Base-by-base conservation (phyloP, 2,888 invertebrate genomes). In the Anorthoa munda region DNA sequence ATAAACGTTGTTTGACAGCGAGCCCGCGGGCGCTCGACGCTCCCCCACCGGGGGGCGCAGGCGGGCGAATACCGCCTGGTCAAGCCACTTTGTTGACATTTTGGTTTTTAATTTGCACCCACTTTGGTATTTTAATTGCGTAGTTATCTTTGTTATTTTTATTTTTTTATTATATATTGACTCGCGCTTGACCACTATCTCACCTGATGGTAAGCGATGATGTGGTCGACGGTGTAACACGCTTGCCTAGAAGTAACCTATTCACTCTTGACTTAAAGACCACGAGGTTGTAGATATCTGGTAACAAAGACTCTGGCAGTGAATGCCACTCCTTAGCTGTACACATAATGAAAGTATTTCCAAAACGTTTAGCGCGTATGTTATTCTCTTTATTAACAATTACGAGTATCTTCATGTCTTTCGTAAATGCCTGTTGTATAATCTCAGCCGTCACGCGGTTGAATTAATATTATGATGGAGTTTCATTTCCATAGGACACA, bases 1-100 rank as follows among this genome's bases (percentile, higher is more conserved):
- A 90, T 94, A 94, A 94, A 94, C 92, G 94, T 93, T 94, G 95
- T 95, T 95, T 93, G 95, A 94, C 94, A 92, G 92, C 87, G 87
- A 86, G 85, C 84, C 88, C 89, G 82, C 77, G 70, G 80, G 79
- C 83, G 86, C 83, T 79, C 81, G 82, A 78, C 75, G 79, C 82
- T 79, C 81, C 83, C 79, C 75, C 79, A 80, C 72, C 66, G 73
- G 84, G 83, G 80, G n/a, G 11, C n/a, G 51, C 12, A 12, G 45
- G 84, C 69, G 80, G 75, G 79, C 74, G 86, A 66, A 76, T 79
- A 72, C 81, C 85, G 86, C 85, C 87, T 81, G 88, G 90, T 88
- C 91, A 91, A 90, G 86, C 91, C 90, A 89, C 92, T 89, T 90
- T 91, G 93, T 93, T 93, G 93, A 92, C 92, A 91, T 91, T 92